Evolutionary conservation across 2,888 invertebrate species (phyloP).

Genomic region (Pollenia amentaria): DNA sequence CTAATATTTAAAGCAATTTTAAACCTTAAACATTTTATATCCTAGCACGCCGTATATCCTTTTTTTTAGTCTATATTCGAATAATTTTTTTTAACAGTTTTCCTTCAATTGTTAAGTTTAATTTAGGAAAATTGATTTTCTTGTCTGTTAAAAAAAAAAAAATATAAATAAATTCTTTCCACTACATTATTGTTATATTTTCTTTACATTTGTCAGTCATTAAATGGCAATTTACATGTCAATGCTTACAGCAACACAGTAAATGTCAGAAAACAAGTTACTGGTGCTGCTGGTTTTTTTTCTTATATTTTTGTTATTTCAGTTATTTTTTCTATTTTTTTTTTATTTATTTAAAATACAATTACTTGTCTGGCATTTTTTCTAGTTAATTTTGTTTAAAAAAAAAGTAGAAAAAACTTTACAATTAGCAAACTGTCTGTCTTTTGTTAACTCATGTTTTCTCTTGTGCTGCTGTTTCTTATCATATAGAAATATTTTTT

Average conservation of each 20-base stretch:
- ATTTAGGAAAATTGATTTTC: conserved; percentile 68
- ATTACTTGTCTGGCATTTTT: conserved; percentile 72
- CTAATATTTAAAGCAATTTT: not conserved
- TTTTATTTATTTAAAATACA: conserved; percentile 70
- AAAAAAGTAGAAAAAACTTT: conserved; percentile 65
- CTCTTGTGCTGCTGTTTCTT: conserved; percentile 64
- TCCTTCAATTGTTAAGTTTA: conserved; percentile 36
- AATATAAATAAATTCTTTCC: conserved; percentile 29
- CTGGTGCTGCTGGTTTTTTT: conserved; percentile 18
- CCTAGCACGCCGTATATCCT: not conserved
- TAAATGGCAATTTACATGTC: conserved; percentile 84
- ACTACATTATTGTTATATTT: conserved; percentile 72
- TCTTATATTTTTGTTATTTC: conserved; percentile 52
- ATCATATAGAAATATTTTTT: conserved; percentile 50
- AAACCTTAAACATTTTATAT: not conserved
- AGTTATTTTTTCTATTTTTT: conserved; percentile 43
- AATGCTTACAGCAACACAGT: conserved; percentile 73
- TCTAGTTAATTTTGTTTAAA: conserved; percentile 26
- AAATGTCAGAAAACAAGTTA: conserved; percentile 65
- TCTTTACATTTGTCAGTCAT: conserved; percentile 76
- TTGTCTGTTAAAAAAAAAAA: conserved; percentile 47
- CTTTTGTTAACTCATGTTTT: conserved; percentile 75
- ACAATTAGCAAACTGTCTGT: conserved; percentile 76
- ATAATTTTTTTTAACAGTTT: conserved; percentile 4
- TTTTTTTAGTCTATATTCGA: conserved; percentile 3